A percentile compares a stretch with the other conserved stretches of the same genome.
Evolutionary conservation across 2,113 vertebrate genomes (phyloP).

Genomic region (Eulemur macaco): DNA sequence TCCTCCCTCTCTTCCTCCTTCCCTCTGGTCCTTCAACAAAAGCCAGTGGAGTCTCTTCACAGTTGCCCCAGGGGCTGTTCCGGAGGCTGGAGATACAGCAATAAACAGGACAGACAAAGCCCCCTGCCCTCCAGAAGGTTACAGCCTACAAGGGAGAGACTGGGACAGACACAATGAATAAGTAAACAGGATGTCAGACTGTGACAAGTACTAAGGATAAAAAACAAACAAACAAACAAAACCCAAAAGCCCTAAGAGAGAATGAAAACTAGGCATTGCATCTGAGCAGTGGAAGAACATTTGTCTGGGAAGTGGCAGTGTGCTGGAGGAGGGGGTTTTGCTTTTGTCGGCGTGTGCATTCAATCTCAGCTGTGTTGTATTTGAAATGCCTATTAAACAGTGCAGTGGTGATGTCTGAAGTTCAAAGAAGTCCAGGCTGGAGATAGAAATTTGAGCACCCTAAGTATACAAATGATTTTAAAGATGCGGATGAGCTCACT

Average conservation of each 20-base stretch:
- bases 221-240: too few relatives aligned
- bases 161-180: background rate
- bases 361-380: accelerated
- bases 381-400: background rate
- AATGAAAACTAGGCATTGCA: background rate
- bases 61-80: background rate
- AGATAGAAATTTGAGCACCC: background rate
- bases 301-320: background rate
- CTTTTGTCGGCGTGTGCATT: too few relatives aligned
- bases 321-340: too few relatives aligned
- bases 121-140: background rate
- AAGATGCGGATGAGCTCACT: background rate
- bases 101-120: background rate
- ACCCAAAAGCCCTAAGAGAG: background rate
- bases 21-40: background rate
- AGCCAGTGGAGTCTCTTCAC: background rate
- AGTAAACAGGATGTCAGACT: background rate
- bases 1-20: background rate
- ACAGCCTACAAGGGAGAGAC: background rate
- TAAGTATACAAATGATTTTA: background rate
- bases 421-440: background rate
- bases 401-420: background rate
- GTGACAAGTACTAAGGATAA: accelerated
- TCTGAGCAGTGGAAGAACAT: background rate
- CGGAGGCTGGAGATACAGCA: background rate